phyloP scores from a whole-genome alignment of 1,140 invertebrate species.

The Platyura marginata region DNA sequence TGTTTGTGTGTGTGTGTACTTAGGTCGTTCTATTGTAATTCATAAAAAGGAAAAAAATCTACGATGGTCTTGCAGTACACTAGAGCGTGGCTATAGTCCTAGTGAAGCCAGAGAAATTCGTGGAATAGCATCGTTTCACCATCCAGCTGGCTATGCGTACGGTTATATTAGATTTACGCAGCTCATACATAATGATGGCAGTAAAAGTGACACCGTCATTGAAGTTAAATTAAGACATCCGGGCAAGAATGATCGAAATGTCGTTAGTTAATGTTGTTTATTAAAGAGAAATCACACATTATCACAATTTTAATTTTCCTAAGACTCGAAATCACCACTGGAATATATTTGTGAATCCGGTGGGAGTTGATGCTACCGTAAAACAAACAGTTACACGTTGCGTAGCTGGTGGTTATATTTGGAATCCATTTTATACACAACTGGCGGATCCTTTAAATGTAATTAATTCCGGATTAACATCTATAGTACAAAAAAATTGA shows the following conservation, averaged over 20 bases:
- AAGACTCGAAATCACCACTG: slow-evolving; percentile 42
- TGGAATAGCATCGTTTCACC: slow-evolving; percentile 81
- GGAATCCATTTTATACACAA: slow-evolving; percentile 87
- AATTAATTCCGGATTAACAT: too few relatives aligned
- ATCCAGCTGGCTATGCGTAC: slow-evolving; percentile 65
- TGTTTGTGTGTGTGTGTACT: too few relatives aligned
- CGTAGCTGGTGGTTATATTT: slow-evolving; percentile 74
- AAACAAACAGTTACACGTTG: slow-evolving; percentile 61
- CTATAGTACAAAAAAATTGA: too few relatives aligned
- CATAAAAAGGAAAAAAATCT: slow-evolving; percentile 42
- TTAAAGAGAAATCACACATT: slow-evolving; percentile 1
- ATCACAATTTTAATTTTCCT: neutral
- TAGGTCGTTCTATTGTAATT: slow-evolving; percentile 77
- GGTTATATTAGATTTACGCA: slow-evolving; percentile 82
- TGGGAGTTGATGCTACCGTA: slow-evolving; percentile 80
- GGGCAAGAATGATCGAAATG: slow-evolving; percentile 60
- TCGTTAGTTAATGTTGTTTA: slow-evolving; percentile 27
- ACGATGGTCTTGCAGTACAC: slow-evolving; percentile 67
- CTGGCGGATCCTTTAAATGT: slow-evolving; percentile 77
- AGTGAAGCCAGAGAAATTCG: slow-evolving; percentile 67
- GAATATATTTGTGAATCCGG: slow-evolving; percentile 83
- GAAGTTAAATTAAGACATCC: slow-evolving; percentile 75
- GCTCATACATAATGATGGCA: slow-evolving; percentile 67
- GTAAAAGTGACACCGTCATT: slow-evolving; percentile 71
- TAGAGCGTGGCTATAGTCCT: slow-evolving; percentile 71